phyloP scores from a whole-genome alignment of 2,888 invertebrate species.

The Terebella lapidaria region DNA sequence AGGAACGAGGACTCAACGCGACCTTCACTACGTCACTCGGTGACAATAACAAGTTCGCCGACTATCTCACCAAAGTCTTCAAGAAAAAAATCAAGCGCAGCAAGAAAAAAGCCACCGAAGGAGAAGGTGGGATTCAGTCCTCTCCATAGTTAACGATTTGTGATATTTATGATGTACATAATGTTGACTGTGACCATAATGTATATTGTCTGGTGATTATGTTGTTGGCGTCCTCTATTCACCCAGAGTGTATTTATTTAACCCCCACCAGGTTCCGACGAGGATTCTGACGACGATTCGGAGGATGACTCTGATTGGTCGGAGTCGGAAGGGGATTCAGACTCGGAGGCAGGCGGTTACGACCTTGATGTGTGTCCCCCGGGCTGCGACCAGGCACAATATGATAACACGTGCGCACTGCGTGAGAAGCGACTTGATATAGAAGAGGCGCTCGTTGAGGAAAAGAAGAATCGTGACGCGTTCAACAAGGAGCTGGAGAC shows the following conservation, averaged over 20 bases:
- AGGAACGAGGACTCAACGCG: conserved; percentile 39
- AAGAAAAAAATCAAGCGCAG: conserved; percentile 75
- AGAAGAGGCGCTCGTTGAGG: conserved; percentile 48
- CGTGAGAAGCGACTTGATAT: conserved; percentile 51
- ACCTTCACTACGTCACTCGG: conserved; percentile 43
- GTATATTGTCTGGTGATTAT: too few relatives aligned
- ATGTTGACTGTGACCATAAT: too few relatives aligned
- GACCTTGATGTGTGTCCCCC: conserved; percentile 54
- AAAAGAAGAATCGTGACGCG: conserved; percentile 46
- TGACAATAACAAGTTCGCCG: conserved; percentile 68
- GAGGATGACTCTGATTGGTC: conserved; percentile 51
- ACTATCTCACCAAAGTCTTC: conserved; percentile 75
- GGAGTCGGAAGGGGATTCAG: conserved; percentile 51
- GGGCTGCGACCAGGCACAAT: conserved; percentile 43
- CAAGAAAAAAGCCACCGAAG: conserved; percentile 63
- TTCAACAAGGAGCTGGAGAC: conserved; percentile 49
- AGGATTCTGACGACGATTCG: conserved; percentile 43
- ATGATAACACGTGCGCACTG: conserved; percentile 49
- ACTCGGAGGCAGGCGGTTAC: conserved; percentile 44
- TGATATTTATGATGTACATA: too few relatives aligned
- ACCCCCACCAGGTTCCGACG: conserved; percentile 2
- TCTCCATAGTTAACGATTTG: too few relatives aligned
- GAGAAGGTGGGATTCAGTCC: conserved; percentile 25
- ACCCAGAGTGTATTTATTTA: neutral
- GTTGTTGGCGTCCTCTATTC: too few relatives aligned